phyloP scores from a whole-genome alignment of 2,113 vertebrate genomes.

The Rutilus rutilus region DNA sequence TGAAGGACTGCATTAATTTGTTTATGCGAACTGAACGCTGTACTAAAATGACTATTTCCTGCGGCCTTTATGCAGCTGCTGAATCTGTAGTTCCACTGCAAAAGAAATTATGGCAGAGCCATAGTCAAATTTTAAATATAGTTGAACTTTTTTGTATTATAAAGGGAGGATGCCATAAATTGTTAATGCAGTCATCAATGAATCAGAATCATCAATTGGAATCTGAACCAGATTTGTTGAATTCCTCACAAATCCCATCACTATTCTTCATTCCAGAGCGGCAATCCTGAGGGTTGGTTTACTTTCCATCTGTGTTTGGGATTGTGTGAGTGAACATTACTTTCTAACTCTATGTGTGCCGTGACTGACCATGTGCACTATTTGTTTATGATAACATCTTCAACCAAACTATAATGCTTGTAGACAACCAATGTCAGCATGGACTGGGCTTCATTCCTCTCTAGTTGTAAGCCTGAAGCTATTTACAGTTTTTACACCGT shows the following conservation, averaged over 20 bases:
- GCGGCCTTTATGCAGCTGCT: not conserved
- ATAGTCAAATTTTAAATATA: too few species aligned
- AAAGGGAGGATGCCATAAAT: not conserved
- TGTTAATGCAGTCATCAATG: not conserved
- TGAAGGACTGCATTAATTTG: not conserved
- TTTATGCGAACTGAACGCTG: not conserved
- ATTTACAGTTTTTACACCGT: not conserved
- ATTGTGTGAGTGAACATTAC: not conserved
- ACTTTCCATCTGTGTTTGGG: not conserved
- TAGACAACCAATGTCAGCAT: not conserved
- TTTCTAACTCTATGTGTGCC: not conserved
- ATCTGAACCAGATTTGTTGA: not conserved
- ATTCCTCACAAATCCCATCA: not conserved
- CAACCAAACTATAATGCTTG: not conserved
- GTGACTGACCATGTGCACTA: not conserved
- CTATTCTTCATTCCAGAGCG: not conserved
- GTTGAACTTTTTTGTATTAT: not conserved
- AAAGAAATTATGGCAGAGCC: not conserved
- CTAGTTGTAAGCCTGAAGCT: constrained; percentile 42
- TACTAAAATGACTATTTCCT: not conserved
- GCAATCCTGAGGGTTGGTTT: not conserved
- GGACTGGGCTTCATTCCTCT: not conserved
- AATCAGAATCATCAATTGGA: not conserved
- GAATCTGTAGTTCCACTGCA: not conserved
- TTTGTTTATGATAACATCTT: not conserved